Conservation (phyloP, 2,113 vertebrate genomes). For the Pluvianellus socialis region DNA sequence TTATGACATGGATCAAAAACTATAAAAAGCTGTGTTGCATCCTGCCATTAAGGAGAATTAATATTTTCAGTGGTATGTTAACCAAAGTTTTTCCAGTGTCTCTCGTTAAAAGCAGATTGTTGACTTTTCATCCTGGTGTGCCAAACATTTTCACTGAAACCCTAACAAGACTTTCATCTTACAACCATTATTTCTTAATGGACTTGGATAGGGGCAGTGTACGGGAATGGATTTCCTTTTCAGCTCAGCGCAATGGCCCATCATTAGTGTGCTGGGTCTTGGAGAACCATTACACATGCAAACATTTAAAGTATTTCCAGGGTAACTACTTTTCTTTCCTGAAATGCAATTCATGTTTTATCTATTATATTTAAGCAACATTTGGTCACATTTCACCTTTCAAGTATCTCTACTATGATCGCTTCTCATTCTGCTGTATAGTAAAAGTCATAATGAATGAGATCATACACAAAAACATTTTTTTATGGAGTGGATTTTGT, state of each 20-base stretch:
- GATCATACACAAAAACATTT: constrained; percentile 53
- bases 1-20: constrained; percentile 81
- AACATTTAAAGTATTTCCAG: constrained; percentile 77
- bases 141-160: constrained; percentile 82
- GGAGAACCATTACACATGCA: constrained; percentile 74
- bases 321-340: constrained; percentile 67
- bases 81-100: constrained; percentile 78
- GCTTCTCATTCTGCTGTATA: constrained; percentile 42
- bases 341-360: constrained; percentile 73
- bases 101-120: constrained; percentile 81
- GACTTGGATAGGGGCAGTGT: constrained; percentile 73
- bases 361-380: constrained; percentile 65
- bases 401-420: constrained; percentile 51
- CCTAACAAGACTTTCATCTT: constrained; percentile 80
- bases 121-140: constrained; percentile 79
- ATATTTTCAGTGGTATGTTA: constrained; percentile 80
- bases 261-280: constrained; percentile 71
- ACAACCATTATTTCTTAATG: constrained; percentile 82
- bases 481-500: constrained; percentile 60
- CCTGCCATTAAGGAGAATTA: constrained; percentile 82
- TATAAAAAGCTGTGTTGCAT: constrained; percentile 81
- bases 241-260: constrained; percentile 50
- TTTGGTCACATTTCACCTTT: constrained; percentile 59
- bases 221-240: constrained; percentile 76
- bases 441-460: constrained; percentile 69